Base-by-base conservation (phyloP, 2,113 vertebrate genomes). In the Aptenodytes forsteri region DNA sequence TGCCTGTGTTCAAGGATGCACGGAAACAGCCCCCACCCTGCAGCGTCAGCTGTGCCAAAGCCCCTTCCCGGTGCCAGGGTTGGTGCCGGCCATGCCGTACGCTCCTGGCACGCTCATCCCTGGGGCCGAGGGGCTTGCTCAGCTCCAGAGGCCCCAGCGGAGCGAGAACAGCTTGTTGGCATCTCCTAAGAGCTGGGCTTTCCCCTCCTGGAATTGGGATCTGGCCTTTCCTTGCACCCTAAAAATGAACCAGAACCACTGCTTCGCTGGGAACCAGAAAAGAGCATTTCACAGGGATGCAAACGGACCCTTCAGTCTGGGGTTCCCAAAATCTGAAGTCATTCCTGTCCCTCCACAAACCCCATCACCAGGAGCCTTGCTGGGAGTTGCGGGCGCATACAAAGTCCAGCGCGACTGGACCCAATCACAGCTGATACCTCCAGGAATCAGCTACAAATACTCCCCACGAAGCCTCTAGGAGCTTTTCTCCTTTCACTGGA, bases 291-390 rank as follows among this genome's bases (percentile, higher is more conserved):
- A 4, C 13, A 6, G 9, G 22, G 76, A 50, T 11, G 27, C 19
- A 13, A 40, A 83, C 0, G 1, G 19, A 40, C 2, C 4, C 5
- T 9, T 5, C 12, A 1, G 13, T 1, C 11, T 7, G 32, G 20
- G 16, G 16, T 36, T 76, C 56, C 47, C 26, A 7, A 78, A 27
- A 50, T 27, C 30, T 16, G 6, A 1, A 1, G 19, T 9, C 11
- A 3, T 7, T 69, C 34, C 87, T 8, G 3, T 32, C 5, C 29
- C 10, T 61, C 46, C 75, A 9, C 59, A 49, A 67, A 11, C 17
- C 25, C 71, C 36, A 25, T 3, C 49, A 7, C 14, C 66, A 17
- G 42, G 46, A 82, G 2, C 46, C 26, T 46, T 4, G 1, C 47
- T 8, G 47, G 69, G 64, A 81, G 9, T 1, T 5, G 17, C 2